A percentile compares a stretch with the other conserved stretches of the same genome.
phyloP scores from a whole-genome alignment of 2,888 invertebrate species.

The Lapara coniferarum region DNA sequence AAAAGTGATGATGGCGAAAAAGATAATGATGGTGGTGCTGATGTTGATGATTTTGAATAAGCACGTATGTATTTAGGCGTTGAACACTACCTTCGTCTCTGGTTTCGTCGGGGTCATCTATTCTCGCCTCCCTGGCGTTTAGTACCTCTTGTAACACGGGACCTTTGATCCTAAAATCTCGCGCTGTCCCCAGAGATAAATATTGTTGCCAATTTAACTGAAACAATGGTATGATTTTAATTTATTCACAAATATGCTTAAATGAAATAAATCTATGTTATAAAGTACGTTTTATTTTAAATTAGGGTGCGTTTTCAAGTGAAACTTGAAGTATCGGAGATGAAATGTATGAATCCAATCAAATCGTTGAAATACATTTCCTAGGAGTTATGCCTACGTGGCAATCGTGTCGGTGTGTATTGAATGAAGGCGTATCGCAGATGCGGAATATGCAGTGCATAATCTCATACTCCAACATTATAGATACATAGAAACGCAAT shows the following conservation, averaged over 20 bases:
- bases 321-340: no score
- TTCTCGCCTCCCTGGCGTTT: slow-evolving; percentile 43
- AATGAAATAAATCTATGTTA: no score
- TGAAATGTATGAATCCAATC: no score
- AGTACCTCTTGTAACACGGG: slow-evolving; percentile 80
- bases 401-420: no score
- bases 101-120: slow-evolving; percentile 36
- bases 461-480: no score
- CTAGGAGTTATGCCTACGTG: no score
- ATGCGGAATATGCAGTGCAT: no score
- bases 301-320: no score
- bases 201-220: slow-evolving; percentile 75
- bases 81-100: slow-evolving; percentile 41
- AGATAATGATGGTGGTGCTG: not conserved
- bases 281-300: no score
- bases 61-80: not conserved
- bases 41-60: not conserved
- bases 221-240: not conserved
- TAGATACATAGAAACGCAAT: no score
- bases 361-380: no score
- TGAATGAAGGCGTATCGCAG: no score
- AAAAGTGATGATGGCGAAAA: not conserved
- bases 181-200: slow-evolving; percentile 84
- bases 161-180: slow-evolving; percentile 86
- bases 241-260: not conserved